Evolutionary conservation across 2,797 vertebrate genomes (phyloP).

Genomic region (Lutjanus argentimaculatus): DNA sequence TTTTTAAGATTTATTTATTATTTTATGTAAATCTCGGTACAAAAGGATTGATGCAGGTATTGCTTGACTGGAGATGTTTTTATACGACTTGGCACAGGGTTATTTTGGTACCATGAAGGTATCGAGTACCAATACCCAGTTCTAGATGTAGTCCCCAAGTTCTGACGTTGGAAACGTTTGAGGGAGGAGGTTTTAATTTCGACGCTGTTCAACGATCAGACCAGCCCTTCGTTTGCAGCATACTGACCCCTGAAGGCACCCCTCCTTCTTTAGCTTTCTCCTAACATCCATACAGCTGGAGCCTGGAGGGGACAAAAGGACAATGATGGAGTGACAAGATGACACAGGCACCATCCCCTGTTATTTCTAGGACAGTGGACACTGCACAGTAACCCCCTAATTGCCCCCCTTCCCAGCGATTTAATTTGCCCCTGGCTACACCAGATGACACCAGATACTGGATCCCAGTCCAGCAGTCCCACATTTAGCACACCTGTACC

Average conservation of each 20-base stretch:
- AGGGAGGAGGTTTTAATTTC: not conserved
- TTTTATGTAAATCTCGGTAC: too few relatives aligned
- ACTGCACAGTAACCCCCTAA: constrained; percentile 56
- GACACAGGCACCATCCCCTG: constrained; percentile 66
- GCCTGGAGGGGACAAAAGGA: constrained; percentile 59
- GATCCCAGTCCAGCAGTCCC: constrained; percentile 20
- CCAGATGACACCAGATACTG: constrained; percentile 73
- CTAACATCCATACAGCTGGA: constrained; percentile 59
- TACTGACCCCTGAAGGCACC: constrained; percentile 20
- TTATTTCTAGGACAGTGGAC: constrained; percentile 80
- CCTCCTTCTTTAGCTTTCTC: constrained; percentile 57
- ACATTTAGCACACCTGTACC: constrained; percentile 15
- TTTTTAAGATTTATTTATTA: too few relatives aligned
- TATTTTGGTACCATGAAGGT: too few relatives aligned
- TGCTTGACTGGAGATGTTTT: too few relatives aligned
- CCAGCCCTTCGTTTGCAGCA: constrained; percentile 27
- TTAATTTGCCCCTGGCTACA: constrained; percentile 62
- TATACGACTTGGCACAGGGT: too few relatives aligned
- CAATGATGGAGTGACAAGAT: constrained; percentile 62
- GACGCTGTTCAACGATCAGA: not conserved
- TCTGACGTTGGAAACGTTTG: constrained; percentile 1
- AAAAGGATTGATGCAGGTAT: too few relatives aligned
- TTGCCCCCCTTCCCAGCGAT: constrained; percentile 46
- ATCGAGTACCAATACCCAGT: too few relatives aligned
- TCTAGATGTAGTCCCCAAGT: not conserved